A percentile compares a stretch with the other conserved stretches of the same genome.
These are phyloP conservation scores for Oryzias curvinotus DNA, from an alignment of 2,113 vertebrate species.

Conservation along the genomic window DNA sequence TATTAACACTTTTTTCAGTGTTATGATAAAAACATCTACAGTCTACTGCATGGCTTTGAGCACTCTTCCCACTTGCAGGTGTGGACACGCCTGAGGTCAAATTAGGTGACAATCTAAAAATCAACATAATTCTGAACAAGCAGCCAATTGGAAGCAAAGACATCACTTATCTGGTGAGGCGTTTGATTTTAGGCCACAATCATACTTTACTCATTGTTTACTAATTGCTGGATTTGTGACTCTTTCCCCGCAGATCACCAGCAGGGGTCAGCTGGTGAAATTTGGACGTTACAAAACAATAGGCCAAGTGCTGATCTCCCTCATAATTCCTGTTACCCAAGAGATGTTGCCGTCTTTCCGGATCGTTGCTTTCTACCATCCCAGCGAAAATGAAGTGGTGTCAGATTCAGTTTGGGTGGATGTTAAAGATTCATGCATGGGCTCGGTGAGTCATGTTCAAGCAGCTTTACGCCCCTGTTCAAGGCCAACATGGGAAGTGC, in stretches of 20 bases:
- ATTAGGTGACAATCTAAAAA: conserved; percentile 48
- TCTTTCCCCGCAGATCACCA: conserved; percentile 54
- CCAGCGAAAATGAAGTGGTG: conserved; percentile 67
- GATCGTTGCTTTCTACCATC: conserved; percentile 74
- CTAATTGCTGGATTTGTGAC: not conserved
- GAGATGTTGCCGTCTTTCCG: conserved; percentile 74
- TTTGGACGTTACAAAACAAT: conserved; percentile 19
- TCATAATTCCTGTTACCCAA: conserved; percentile 46
- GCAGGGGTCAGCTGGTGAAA: conserved; percentile 68
- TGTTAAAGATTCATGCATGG: conserved; percentile 74
- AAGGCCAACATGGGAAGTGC: too few relatives aligned
- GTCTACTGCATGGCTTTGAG: too few relatives aligned
- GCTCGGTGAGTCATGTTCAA: conserved; percentile 54
- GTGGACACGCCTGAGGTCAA: conserved; percentile 34
- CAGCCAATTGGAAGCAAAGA: conserved; percentile 1
- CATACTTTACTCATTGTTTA: not conserved
- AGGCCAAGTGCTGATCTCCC: conserved; percentile 55
- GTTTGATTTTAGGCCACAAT: not conserved
- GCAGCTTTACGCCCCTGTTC: too few relatives aligned
- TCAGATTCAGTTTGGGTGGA: conserved; percentile 81
- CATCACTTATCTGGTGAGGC: conserved; percentile 77
- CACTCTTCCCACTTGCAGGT: not conserved
- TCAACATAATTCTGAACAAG: conserved; percentile 57
- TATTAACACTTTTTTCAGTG: too few relatives aligned
- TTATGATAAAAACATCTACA: too few relatives aligned